These are phyloP conservation scores for Polyommatus icarus DNA, from an alignment of 2,888 invertebrate species.

Conservation along the genomic window DNA sequence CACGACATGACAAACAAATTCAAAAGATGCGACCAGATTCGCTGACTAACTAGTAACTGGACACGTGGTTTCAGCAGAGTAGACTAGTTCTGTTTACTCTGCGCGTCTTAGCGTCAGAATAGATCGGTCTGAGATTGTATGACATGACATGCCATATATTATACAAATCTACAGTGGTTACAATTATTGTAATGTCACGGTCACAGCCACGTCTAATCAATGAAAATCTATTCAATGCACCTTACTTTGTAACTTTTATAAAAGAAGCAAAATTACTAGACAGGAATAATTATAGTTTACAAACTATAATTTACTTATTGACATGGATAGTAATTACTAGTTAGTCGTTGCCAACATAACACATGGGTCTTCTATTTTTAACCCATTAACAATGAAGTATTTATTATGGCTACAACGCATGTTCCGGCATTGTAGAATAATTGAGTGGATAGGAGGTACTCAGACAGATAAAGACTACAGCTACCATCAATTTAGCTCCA, in stretches of 20 bases:
- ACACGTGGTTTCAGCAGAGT: too few species aligned
- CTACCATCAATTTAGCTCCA: too few species aligned
- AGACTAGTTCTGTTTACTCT: too few species aligned
- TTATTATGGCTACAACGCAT: slow-evolving; percentile 5
- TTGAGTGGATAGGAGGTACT: not conserved
- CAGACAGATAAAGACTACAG: too few species aligned
- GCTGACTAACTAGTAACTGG: too few species aligned
- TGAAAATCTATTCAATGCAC: not conserved
- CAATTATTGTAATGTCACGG: too few species aligned
- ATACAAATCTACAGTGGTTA: too few species aligned
- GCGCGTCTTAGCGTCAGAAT: too few species aligned
- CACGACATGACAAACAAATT: too few species aligned
- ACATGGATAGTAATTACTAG: not conserved
- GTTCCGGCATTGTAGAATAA: not conserved
- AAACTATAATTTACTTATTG: slow-evolving; percentile 16
- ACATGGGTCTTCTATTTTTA: slow-evolving; percentile 18
- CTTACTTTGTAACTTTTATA: not conserved
- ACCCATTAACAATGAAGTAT: not conserved
- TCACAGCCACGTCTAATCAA: not conserved
- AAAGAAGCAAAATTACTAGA: not conserved
- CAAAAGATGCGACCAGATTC: too few species aligned
- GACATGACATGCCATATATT: too few species aligned
- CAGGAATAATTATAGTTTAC: not conserved
- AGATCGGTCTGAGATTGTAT: too few species aligned
- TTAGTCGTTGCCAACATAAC: slow-evolving; percentile 1